Percentiles rank a stretch among this genome's conserved stretches.
Conservation (phyloP, 1,140 invertebrate genomes). For the Trichomalopsis sarcophagae region DNA sequence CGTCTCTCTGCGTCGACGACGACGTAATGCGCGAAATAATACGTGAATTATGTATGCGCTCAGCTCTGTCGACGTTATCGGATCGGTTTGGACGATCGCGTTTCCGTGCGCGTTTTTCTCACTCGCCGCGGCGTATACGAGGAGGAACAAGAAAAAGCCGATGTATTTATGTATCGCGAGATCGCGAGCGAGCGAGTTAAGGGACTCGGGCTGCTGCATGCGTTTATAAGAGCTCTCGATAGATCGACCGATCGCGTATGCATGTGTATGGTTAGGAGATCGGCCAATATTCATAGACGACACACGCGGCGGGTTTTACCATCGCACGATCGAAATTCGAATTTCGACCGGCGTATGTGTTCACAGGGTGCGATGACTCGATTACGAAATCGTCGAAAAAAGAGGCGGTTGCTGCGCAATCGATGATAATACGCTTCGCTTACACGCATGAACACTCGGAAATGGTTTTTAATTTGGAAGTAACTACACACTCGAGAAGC, state of each 20-base stretch:
- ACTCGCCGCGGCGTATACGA: not conserved
- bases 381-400: not conserved
- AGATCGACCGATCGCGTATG: not conserved
- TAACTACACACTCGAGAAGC: not conserved
- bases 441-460: no score
- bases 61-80: constrained; percentile 59
- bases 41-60: constrained; percentile 68
- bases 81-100: constrained; percentile 20
- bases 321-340: not conserved
- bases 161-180: constrained; percentile 69
- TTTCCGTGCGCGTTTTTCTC: not conserved
- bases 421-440: no score
- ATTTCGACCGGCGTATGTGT: not conserved
- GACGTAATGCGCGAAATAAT: constrained; percentile 63
- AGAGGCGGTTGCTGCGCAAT: no score
- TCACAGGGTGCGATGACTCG: constrained; percentile 56
- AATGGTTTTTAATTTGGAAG: no score
- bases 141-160: constrained; percentile 45
- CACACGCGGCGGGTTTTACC: not conserved
- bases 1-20: constrained; percentile 40
- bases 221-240: not conserved
- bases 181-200: constrained; percentile 50
- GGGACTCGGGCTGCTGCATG: constrained; percentile 27
- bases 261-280: not conserved
- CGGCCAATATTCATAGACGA: not conserved